Conservation (phyloP, 2,113 vertebrate genomes). For the Chascanopsetta lugubris region DNA sequence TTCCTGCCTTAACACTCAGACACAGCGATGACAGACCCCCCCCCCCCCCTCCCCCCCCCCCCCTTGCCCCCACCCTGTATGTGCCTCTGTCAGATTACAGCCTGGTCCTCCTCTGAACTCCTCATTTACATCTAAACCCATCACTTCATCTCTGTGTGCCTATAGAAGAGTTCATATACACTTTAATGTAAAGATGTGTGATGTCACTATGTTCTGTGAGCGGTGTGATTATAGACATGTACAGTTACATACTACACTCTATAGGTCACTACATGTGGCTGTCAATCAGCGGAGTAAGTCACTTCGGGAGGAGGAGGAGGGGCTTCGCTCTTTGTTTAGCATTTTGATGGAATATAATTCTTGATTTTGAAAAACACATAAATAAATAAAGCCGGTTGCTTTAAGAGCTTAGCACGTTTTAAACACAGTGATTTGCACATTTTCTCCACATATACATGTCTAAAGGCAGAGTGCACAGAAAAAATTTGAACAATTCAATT, state of each 20-base stretch:
- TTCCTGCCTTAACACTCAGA: slow-evolving; percentile 54
- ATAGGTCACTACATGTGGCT: no score
- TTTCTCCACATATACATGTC: neutral
- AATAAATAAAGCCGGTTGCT: neutral
- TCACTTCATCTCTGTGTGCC: slow-evolving; percentile 52
- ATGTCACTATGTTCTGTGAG: slow-evolving; percentile 4
- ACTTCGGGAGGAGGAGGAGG: neutral
- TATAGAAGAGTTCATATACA: slow-evolving; percentile 18
- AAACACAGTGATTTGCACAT: neutral
- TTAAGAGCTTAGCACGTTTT: neutral
- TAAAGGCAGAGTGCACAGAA: neutral
- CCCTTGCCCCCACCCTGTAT: slow-evolving; percentile 29
- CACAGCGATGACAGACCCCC: slow-evolving; percentile 37
- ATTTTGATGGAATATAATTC: slow-evolving; percentile 34
- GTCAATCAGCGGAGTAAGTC: slow-evolving; percentile 3
- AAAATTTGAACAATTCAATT: no score
- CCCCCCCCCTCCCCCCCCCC: neutral
- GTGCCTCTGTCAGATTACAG: slow-evolving; percentile 73
- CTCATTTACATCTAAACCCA: slow-evolving; percentile 65
- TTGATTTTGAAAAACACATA: no score
- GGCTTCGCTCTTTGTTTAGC: slow-evolving; percentile 31
- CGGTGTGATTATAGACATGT: neutral
- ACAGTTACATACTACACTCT: no score
- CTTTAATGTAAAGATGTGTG: slow-evolving; percentile 48
- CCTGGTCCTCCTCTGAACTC: slow-evolving; percentile 54